A percentile compares a stretch with the other conserved stretches of the same genome.
Conservation (phyloP, 2,888 invertebrate species). For the Calameuta filiformis region DNA sequence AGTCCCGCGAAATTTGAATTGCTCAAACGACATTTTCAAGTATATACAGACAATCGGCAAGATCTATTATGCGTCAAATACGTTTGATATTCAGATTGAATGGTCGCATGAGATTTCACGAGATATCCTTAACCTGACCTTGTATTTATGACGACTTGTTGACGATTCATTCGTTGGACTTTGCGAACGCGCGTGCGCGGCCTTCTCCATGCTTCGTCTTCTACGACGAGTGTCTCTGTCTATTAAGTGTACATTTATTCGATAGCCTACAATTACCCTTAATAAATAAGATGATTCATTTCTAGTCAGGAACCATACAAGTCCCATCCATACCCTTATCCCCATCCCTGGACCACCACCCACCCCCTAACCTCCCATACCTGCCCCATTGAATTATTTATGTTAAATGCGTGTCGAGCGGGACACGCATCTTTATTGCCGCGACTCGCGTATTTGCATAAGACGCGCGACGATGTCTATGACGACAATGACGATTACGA, state of each 20-base stretch:
- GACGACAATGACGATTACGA: neutral
- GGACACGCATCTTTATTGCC: neutral
- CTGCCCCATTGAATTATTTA: neutral
- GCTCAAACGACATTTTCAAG: neutral
- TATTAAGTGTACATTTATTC: constrained; percentile 45
- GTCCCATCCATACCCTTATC: neutral
- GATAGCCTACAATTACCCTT: constrained; percentile 42
- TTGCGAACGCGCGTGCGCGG: constrained; percentile 7
- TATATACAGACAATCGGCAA: neutral
- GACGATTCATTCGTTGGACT: neutral
- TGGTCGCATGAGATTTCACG: neutral
- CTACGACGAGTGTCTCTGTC: constrained; percentile 56
- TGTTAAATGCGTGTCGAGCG: neutral
- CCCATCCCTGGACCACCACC: neutral
- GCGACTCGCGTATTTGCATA: neutral
- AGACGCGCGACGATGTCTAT: neutral
- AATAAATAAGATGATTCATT: constrained; percentile 39
- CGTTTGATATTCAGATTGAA: neutral
- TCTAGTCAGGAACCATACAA: constrained; percentile 44
- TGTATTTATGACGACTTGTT: neutral
- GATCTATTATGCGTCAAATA: neutral
- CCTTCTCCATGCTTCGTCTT: constrained; percentile 44
- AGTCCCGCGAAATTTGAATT: neutral
- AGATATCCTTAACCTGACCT: neutral
- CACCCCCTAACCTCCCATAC: neutral